Percentiles rank a stretch among this genome's conserved stretches.
phyloP scores from a whole-genome alignment of 2,888 invertebrate species.

The Noctua janthe region DNA sequence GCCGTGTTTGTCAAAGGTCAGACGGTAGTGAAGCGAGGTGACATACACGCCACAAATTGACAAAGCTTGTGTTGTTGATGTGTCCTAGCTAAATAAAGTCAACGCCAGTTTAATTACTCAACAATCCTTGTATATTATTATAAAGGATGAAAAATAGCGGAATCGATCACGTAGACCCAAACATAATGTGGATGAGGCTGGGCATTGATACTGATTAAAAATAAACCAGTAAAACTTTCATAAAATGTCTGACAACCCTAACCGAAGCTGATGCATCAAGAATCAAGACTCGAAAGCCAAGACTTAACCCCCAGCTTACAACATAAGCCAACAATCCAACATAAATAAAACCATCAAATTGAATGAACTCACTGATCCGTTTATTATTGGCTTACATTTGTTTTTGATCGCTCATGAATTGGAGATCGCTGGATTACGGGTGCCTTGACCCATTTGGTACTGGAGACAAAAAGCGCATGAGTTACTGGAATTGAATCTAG shows the following conservation, averaged over 20 bases:
- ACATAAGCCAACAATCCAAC: conserved; percentile 32
- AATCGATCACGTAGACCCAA: neutral
- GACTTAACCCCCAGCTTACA: conserved; percentile 14
- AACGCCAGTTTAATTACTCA: no score
- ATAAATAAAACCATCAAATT: conserved; percentile 33
- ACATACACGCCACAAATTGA: no score
- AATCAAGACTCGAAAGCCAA: conserved; percentile 1
- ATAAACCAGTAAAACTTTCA: neutral
- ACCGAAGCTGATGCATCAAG: conserved; percentile 19
- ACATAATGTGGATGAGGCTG: neutral
- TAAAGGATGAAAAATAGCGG: no score
- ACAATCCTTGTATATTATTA: no score
- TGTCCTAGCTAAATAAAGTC: no score
- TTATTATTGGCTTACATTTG: conserved; percentile 47
- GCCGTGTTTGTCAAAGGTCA: no score
- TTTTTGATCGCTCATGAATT: conserved; percentile 34
- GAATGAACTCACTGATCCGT: conserved; percentile 37
- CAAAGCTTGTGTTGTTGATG: no score
- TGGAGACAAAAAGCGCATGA: conserved; percentile 35
- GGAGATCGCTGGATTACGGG: conserved; percentile 24
- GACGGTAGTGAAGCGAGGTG: no score
- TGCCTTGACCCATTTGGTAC: conserved; percentile 42
- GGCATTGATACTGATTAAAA: neutral
- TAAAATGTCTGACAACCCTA: neutral
- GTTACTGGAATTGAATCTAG: conserved; percentile 7